A percentile compares a stretch with the other conserved stretches of the same genome.
Evolutionary conservation across 2,797 vertebrate species (phyloP).

Genomic region (Enteromius unitaeniatus): DNA sequence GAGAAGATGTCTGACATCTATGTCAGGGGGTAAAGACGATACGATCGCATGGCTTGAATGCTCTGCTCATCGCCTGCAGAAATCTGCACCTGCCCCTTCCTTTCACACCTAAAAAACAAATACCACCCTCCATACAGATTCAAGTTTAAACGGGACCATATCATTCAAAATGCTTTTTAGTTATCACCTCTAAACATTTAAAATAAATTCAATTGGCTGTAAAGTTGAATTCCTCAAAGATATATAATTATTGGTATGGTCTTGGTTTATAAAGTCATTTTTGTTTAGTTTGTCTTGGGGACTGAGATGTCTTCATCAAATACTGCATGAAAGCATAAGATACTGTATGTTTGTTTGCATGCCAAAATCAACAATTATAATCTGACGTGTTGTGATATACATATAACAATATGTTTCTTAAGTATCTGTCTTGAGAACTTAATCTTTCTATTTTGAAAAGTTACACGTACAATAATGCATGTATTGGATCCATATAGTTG

Average conservation of each 20-base stretch:
- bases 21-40: slow-evolving; percentile 87
- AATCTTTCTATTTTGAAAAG: background rate
- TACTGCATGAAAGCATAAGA: slow-evolving; percentile 58
- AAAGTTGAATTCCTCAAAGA: background rate
- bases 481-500: background rate
- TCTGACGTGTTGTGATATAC: slow-evolving; percentile 22
- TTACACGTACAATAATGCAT: slow-evolving; percentile 9
- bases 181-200: background rate
- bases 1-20: slow-evolving; percentile 93
- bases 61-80: slow-evolving; percentile 33
- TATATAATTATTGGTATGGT: slow-evolving; percentile 51
- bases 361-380: slow-evolving; percentile 26
- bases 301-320: slow-evolving; percentile 20
- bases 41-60: slow-evolving; percentile 80
- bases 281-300: slow-evolving; percentile 33
- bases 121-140: slow-evolving; percentile 25
- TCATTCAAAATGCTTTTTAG: slow-evolving; percentile 55
- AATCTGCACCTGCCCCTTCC: slow-evolving; percentile 27
- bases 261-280: slow-evolving; percentile 30
- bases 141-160: slow-evolving; percentile 67
- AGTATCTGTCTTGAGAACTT: background rate
- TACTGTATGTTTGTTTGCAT: slow-evolving; percentile 50
- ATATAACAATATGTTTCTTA: slow-evolving; percentile 1
- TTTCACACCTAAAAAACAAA: slow-evolving; percentile 57
- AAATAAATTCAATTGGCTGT: background rate